Percentiles rank a stretch among this genome's conserved stretches.
Conservation (phyloP, 2,113 vertebrate species). For the Lepus timidus region DNA sequence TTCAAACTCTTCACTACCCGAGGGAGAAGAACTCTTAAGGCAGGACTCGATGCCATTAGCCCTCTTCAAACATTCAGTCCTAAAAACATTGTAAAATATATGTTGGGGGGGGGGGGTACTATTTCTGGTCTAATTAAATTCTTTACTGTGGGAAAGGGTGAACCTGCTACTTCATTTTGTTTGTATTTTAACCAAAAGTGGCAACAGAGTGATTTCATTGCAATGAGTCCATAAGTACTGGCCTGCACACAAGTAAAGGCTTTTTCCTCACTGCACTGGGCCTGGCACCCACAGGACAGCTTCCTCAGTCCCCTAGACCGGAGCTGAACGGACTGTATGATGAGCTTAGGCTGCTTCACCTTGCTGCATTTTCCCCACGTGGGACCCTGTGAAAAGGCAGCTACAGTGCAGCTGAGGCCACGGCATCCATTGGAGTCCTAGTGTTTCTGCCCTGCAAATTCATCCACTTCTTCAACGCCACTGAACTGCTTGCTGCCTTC, state of each 20-base stretch:
- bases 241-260: not conserved
- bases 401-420: not conserved
- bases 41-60: not conserved
- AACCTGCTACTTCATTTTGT: not conserved
- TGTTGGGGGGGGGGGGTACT: not conserved
- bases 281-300: not conserved
- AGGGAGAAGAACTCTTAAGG: not conserved
- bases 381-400: not conserved
- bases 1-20: not conserved
- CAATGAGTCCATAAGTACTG: not conserved
- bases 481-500: too few relatives aligned
- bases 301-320: not conserved
- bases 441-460: not conserved
- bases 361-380: not conserved
- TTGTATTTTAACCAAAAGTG: conserved; percentile 23
- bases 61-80: conserved; percentile 31
- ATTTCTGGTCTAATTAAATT: conserved; percentile 14
- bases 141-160: not conserved
- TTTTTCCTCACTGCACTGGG: not conserved
- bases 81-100: conserved; percentile 29
- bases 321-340: not conserved
- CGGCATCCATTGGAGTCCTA: not conserved
- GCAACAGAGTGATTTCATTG: conserved; percentile 3
- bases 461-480: not conserved
- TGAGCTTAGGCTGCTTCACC: not conserved